Conservation (phyloP, 2,797 vertebrate genomes). For the Amblyopsis hoosieri region DNA sequence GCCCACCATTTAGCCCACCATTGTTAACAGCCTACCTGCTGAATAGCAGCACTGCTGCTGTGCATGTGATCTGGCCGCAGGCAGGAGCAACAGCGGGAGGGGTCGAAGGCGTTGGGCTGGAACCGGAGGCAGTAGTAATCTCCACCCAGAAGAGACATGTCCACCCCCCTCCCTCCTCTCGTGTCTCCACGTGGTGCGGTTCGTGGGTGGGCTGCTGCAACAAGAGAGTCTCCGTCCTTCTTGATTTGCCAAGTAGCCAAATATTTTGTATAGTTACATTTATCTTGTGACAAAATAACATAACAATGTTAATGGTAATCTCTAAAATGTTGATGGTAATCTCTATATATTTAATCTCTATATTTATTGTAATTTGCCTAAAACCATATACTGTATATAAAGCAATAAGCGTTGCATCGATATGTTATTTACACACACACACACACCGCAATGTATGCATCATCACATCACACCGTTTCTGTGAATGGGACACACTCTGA, state of each 20-base stretch:
- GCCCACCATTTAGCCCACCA: conserved; percentile 17
- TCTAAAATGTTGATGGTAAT: too few species aligned
- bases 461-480: neutral
- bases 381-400: neutral
- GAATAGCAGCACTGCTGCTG: conserved; percentile 17
- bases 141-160: conserved; percentile 50
- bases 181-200: neutral
- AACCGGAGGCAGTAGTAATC: conserved; percentile 63
- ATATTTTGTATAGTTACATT: too few species aligned
- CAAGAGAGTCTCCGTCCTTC: too few species aligned
- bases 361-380: too few species aligned
- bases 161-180: neutral
- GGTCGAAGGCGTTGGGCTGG: conserved; percentile 70
- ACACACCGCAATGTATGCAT: neutral
- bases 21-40: conserved; percentile 9
- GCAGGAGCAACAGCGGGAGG: conserved; percentile 63
- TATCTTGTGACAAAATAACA: too few species aligned
- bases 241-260: too few species aligned
- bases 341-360: too few species aligned
- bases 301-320: too few species aligned
- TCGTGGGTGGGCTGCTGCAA: neutral
- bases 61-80: conserved; percentile 69
- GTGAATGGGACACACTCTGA: conserved; percentile 26
- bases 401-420: too few species aligned
- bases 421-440: neutral